Evolutionary conservation across 2,888 invertebrate genomes (phyloP), one percentile per base, ranked within the genome.

Genomic region (Periphyllus acericola): DNA sequence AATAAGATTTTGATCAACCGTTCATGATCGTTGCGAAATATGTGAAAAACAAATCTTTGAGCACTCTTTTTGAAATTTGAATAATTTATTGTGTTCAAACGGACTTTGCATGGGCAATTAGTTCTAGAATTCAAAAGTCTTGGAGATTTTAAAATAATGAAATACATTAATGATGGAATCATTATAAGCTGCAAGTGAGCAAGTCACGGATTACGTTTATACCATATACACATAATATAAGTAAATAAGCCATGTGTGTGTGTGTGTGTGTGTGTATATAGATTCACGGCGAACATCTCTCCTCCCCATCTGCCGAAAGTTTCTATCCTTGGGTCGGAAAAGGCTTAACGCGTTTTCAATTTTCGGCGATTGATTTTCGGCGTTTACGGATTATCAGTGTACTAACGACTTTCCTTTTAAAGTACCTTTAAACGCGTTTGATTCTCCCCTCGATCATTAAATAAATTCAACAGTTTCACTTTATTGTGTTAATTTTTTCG

Each of bases 111-210:
- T 79, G 71, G 79, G 79, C 72, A 71, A 71, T 85, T 85, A 79
- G 34, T n/a, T 52, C 34, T n/a, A n/a, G 55, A 55, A 36, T 71
- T 52, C 29, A 66, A 76, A 79, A 52, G 71, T 55, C 34, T 79
- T 21, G 14, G 68, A 21, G 71, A 55, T 34, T 71, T 52, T 14
- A 1, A 68, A 68, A 76, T 71, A 71, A 68, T 40, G 71, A 80
- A 55, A 25, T 86, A n/a, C 74, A 72, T 86, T 86, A 86, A 80
- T 74, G 86, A 80, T 29, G 72, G 60, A 80, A 86, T 80, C 85
- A 60, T 55, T 86, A 80, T n/a, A 14, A 36, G 72, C n/a, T n/a
- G n/a, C 78, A 55, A 79, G 79, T 55, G 86, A 55, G 71, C 86
- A n/a, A 79, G 68, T 34, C n/a, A 52, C 46, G 66, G 71, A 78